Percentiles rank a stretch among this genome's conserved stretches.
Conservation (phyloP, 2,888 invertebrate genomes). For the Acleris laterana region DNA sequence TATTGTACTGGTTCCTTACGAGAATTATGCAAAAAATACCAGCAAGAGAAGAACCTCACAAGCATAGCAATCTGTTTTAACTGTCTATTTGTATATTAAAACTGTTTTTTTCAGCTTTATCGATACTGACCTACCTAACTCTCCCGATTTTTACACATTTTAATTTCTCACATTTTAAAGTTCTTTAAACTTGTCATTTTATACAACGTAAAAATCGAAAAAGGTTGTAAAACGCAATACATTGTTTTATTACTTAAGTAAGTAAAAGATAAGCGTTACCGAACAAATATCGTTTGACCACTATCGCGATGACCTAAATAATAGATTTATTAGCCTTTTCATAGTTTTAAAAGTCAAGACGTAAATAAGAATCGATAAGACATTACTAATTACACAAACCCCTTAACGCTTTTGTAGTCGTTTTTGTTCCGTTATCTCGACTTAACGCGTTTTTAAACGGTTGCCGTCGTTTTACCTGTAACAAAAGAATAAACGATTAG, state of each 20-base stretch:
- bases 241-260: not conserved
- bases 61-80: no score
- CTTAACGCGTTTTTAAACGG: not conserved
- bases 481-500: slow-evolving; percentile 9
- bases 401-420: not conserved
- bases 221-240: no score
- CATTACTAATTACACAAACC: slow-evolving; percentile 9
- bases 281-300: slow-evolving; percentile 1
- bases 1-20: no score
- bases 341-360: slow-evolving; percentile 2
- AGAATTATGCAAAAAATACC: no score
- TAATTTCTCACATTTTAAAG: no score
- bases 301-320: slow-evolving; percentile 15
- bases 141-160: no score
- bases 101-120: no score
- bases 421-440: not conserved
- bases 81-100: no score
- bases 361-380: slow-evolving; percentile 11
- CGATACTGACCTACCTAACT: no score
- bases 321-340: not conserved
- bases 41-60: no score
- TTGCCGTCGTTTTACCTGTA: slow-evolving; percentile 13
- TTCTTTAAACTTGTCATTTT: no score
- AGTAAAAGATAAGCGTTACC: not conserved
- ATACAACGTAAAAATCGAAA: no score